Conservation (phyloP, 2,888 invertebrate genomes). For the Julus scanicus region DNA sequence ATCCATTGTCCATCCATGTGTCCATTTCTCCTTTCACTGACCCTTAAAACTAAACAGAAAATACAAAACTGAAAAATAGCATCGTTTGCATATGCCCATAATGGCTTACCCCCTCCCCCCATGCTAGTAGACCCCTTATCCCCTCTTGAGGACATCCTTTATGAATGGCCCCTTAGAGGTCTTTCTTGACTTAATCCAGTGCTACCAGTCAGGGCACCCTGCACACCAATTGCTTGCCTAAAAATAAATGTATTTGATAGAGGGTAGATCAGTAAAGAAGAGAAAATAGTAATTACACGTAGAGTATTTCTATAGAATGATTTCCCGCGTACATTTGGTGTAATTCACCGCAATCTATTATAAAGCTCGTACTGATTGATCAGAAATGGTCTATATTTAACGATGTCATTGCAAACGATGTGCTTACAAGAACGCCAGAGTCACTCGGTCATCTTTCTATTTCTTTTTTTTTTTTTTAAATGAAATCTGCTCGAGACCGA, state of each 20-base stretch:
- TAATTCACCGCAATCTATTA: not conserved
- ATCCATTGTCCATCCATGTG: too few species aligned
- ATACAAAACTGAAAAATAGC: too few species aligned
- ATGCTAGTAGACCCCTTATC: too few species aligned
- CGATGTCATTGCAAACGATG: not conserved
- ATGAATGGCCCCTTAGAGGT: too few species aligned
- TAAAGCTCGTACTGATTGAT: slow-evolving; percentile 10
- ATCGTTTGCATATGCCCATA: too few species aligned
- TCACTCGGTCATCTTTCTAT: slow-evolving; percentile 13
- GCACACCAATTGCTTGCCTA: not conserved
- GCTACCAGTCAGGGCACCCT: not conserved
- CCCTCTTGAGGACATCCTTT: too few species aligned
- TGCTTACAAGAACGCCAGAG: not conserved
- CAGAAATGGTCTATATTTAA: slow-evolving; percentile 10
- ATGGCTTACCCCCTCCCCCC: too few species aligned
- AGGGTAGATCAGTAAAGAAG: not conserved
- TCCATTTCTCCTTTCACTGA: too few species aligned
- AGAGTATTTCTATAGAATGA: slow-evolving; percentile 24
- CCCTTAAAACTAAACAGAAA: too few species aligned
- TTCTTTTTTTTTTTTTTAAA: too few species aligned
- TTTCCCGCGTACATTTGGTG: not conserved
- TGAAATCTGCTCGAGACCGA: too few species aligned
- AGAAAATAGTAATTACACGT: not conserved
- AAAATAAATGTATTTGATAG: not conserved
- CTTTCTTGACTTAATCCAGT: too few species aligned